Base-by-base conservation (phyloP, 2,113 vertebrate species). In the Spea multiplicata region DNA sequence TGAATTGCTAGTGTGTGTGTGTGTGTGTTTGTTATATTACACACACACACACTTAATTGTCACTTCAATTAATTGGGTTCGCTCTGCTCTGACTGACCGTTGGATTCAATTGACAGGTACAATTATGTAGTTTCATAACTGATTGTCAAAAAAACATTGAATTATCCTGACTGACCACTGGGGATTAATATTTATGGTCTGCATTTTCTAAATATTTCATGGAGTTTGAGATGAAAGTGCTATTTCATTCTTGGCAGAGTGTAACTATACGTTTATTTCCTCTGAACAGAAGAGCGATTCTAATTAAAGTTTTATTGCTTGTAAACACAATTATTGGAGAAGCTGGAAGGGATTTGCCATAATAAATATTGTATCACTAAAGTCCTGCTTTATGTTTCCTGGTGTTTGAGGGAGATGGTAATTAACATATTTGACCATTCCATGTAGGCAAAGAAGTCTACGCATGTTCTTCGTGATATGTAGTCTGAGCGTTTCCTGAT, bases 211-310 rank as follows among this genome's bases (percentile, higher is more conserved):
- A 78, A 71, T 78, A 55, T 78, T 78, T 72, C 50, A 78, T 78
- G 44, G 55, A 10, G 16, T 46, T 66, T 50, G 57, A 66, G 72
- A 53, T 72, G 13, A 55, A 66, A 65, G 12, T 68, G 59, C 5
- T 65, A 50, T 65, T 72, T 66, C 13, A 44, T n/a, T 44, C 6
- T 65, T 55, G 76, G 76, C 68, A 65, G 47, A 12, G 30, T 53
- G 48, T 66, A 71, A 76, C 55, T 76, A 70, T 64, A 78, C 46
- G 69, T 78, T 72, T 78, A 66, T 78, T 78, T 55, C 76, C 49
- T 45, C 2, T 5, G 13, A 78, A 78, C 52, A 16, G 17, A 46
- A 16, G 8, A 16, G 14, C 50, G 17, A 16, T 14, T 44, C 66
- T 72, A 66, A 78, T 78, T 72, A 78, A 78, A 72, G 44, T 72